phyloP scores from a whole-genome alignment of 2,113 vertebrate species.

The Platanista minor region DNA sequence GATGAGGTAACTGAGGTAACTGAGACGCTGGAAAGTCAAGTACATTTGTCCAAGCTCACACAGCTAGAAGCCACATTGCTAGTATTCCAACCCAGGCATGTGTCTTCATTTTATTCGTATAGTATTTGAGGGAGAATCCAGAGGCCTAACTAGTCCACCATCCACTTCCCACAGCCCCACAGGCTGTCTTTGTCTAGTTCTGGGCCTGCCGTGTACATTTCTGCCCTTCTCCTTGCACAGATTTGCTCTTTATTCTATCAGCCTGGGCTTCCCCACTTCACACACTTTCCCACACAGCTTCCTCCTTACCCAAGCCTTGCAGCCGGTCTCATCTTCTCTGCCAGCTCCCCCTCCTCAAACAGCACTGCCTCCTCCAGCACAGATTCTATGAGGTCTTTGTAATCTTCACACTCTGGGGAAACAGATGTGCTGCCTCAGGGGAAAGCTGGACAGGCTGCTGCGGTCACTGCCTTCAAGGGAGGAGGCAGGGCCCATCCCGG shows the following conservation, averaged over 20 bases:
- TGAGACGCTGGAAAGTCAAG: background rate
- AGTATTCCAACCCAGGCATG: background rate
- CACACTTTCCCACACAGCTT: no score
- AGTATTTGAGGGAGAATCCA: background rate
- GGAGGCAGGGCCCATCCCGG: background rate
- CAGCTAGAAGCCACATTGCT: background rate
- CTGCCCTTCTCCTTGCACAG: background rate
- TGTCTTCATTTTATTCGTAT: background rate
- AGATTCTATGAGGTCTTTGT: conserved; percentile 76
- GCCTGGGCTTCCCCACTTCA: accelerated
- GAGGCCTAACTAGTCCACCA: background rate
- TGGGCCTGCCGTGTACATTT: background rate
- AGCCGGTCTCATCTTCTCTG: conserved; percentile 72
- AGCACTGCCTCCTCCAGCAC: conserved; percentile 66
- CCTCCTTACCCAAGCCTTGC: conserved; percentile 82
- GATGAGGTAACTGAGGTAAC: background rate
- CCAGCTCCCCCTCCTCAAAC: conserved; percentile 42
- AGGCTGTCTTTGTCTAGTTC: background rate
- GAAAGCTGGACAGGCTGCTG: background rate
- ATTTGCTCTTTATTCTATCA: background rate
- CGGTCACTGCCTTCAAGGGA: background rate
- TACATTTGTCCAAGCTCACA: background rate
- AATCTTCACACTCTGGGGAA: conserved; percentile 86
- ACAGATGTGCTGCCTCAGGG: background rate
- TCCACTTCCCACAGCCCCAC: background rate